Evolutionary conservation across 2,888 invertebrate species (phyloP).

Genomic region (Pandemis corylana): DNA sequence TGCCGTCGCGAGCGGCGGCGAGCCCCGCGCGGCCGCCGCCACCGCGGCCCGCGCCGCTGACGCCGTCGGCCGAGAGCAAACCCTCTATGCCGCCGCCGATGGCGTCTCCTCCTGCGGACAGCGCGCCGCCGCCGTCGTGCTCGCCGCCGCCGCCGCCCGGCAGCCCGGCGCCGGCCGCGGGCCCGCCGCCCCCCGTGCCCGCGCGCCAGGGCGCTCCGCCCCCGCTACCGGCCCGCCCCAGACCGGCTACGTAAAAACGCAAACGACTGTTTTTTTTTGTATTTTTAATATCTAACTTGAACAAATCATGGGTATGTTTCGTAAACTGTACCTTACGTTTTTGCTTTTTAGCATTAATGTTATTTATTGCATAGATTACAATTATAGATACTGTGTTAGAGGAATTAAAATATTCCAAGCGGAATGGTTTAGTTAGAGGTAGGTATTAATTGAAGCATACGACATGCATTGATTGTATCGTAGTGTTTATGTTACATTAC

Average conservation of each 20-base stretch:
- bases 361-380: conserved; percentile 36
- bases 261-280: conserved; percentile 34
- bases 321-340: conserved; percentile 19
- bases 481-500: neutral
- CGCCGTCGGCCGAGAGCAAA: conserved; percentile 64
- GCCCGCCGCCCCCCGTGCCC: conserved; percentile 78
- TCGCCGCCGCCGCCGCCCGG: conserved; percentile 75
- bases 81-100: conserved; percentile 49
- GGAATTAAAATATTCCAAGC: conserved; percentile 6
- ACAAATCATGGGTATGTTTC: conserved; percentile 26
- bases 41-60: conserved; percentile 83
- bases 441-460: conserved; percentile 5
- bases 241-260: conserved; percentile 57
- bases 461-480: neutral
- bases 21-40: conserved; percentile 85
- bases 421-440: neutral
- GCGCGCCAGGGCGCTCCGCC: conserved; percentile 86
- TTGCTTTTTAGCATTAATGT: conserved; percentile 25
- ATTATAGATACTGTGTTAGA: conserved; percentile 23
- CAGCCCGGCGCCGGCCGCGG: conserved; percentile 83
- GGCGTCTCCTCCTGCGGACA: conserved; percentile 82
- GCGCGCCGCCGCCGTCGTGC: conserved; percentile 87
- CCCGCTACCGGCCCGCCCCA: conserved; percentile 87
- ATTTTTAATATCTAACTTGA: conserved; percentile 23
- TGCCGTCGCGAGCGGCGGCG: conserved; percentile 74